Evolutionary conservation across 2,797 vertebrate species (phyloP).

Genomic region (Schizothorax lantsangensis): DNA sequence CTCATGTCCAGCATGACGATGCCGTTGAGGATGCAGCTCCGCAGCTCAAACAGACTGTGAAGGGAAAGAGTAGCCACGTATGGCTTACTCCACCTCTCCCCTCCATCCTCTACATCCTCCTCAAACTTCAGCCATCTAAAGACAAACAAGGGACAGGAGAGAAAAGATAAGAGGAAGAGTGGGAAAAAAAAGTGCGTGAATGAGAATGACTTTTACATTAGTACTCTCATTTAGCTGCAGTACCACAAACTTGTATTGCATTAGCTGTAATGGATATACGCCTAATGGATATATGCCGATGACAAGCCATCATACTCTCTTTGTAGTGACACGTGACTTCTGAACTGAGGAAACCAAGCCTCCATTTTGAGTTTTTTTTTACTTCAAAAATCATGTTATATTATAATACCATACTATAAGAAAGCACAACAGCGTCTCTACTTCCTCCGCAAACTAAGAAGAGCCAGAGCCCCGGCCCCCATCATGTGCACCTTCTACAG

Average conservation of each 20-base stretch:
- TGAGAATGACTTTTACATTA: not conserved
- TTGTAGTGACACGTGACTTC: not conserved
- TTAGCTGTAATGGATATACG: not conserved
- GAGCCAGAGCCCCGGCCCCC: no score
- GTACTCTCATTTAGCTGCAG: not conserved
- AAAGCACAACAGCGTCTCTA: no score
- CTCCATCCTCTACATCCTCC: conserved; percentile 98
- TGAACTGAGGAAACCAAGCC: no score
- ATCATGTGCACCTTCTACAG: no score
- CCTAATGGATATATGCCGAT: not conserved
- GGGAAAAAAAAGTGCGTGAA: not conserved
- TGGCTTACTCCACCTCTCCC: conserved; percentile 97
- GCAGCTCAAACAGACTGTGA: conserved; percentile 96
- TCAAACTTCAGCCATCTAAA: conserved; percentile 97
- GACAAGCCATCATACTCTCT: not conserved
- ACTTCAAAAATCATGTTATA: not conserved
- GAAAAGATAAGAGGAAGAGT: not conserved
- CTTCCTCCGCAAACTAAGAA: no score
- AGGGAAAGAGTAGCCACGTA: conserved; percentile 96
- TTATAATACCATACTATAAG: not conserved
- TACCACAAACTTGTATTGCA: conserved; percentile 20
- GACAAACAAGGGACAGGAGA: not conserved
- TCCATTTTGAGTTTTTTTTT: no score
- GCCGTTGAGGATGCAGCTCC: conserved; percentile 97
- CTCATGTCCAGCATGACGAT: conserved; percentile 98